Evolutionary conservation across 2,888 invertebrate genomes (phyloP), one percentile per base, ranked within the genome.

Genomic region (Limnephilus rhombicus): DNA sequence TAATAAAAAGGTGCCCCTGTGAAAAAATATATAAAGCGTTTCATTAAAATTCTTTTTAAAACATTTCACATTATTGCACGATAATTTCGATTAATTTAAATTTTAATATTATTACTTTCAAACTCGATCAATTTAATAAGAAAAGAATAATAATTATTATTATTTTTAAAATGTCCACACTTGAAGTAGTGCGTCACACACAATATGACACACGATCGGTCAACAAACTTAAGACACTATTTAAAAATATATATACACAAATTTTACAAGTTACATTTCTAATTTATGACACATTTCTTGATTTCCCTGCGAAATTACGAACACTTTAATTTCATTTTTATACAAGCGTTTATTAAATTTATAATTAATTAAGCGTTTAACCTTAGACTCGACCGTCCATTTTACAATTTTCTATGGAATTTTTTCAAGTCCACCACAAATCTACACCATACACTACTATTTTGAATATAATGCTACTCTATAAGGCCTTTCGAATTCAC

Each of bases 401-500:
- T 89, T 31, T 49, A 90, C 85, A 41, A 53, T 89, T 88, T 92
- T 88, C 88, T 68, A 88, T 88, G 88, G 86, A 86, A 86, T 86
- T 86, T 86, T 45, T 86, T 86, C 41, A 86, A 41, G 86, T 86
- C 45, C 86, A 86, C 18, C 45, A 45, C 68, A 68, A 24, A n/a
- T 68, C 68, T 68, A 68, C 68, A 68, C 68, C 88, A 31, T 34
- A 13, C 53, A 88, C 88, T 31, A 88, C 53, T 68, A 31, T 88
- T 85, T 68, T 68, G 31, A 68, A 45, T 41, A 85, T 29, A 53
- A 88, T 68, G 31, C 88, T 88, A 88, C 15, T 68, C n/a, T 88
- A 91, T 92, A 93, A 93, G 93, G 93, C 93, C 93, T 81, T 83
- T 92, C 80, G 80, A 88, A 90, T 82, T 89, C 91, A 89, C 91